These are phyloP conservation scores for Germaria angustata DNA, from an alignment of 2,888 invertebrate genomes.

Conservation along the genomic window DNA sequence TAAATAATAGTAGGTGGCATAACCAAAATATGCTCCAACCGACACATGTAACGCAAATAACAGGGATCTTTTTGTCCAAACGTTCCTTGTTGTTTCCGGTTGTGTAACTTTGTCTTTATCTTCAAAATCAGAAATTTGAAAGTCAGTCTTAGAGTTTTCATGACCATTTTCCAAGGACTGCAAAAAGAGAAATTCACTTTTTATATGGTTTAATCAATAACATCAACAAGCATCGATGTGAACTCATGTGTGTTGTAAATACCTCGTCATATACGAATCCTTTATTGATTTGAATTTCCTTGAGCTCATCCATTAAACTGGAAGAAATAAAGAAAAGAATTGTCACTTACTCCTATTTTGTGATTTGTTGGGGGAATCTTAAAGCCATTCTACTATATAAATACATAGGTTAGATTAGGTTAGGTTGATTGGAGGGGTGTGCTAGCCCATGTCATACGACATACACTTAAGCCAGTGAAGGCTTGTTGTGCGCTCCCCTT, in stretches of 20 bases:
- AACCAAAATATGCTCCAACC: slow-evolving; percentile 75
- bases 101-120: slow-evolving; percentile 27
- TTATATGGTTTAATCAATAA: background rate
- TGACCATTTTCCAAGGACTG: slow-evolving; percentile 57
- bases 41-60: slow-evolving; percentile 70
- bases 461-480: too few species aligned
- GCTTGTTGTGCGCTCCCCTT: too few species aligned
- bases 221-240: too few species aligned
- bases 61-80: slow-evolving; percentile 17
- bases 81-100: background rate
- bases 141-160: slow-evolving; percentile 68
- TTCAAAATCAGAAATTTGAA: slow-evolving; percentile 64
- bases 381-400: too few species aligned
- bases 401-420: too few species aligned
- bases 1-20: slow-evolving; percentile 76
- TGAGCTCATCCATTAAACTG: slow-evolving; percentile 69
- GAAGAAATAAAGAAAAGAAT: slow-evolving; percentile 37
- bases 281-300: slow-evolving; percentile 71
- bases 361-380: too few species aligned
- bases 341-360: too few species aligned
- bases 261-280: slow-evolving; percentile 73
- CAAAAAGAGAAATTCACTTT: background rate
- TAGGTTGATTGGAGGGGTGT: too few species aligned
- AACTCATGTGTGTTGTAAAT: slow-evolving; percentile 20
- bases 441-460: too few species aligned